Percentiles rank a stretch among this genome's conserved stretches.
Evolutionary conservation across 2,888 invertebrate genomes (phyloP).

Genomic region (Cylindroiulus punctatus): DNA sequence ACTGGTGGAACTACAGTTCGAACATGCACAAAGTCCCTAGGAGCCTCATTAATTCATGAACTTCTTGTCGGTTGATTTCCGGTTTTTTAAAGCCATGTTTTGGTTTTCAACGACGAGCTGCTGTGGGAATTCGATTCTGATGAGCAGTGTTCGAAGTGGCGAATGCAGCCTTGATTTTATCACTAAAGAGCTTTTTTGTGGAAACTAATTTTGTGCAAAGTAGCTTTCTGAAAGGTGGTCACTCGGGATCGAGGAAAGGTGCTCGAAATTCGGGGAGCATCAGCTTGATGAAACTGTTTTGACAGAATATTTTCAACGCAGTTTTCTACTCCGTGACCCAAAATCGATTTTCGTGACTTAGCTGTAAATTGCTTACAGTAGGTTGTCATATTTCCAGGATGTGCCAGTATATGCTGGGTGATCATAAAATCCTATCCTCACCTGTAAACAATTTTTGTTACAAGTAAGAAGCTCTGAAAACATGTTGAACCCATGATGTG

Average conservation of each 20-base stretch:
- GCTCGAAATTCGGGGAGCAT: not conserved
- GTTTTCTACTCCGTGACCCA: too few relatives aligned
- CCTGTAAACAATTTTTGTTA: too few relatives aligned
- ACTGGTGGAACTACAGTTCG: not conserved
- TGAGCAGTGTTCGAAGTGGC: not conserved
- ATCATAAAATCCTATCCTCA: too few relatives aligned
- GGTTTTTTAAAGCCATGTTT: not conserved
- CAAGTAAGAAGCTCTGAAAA: too few relatives aligned
- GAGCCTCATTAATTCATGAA: constrained; percentile 1
- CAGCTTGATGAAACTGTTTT: not conserved
- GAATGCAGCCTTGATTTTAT: not conserved
- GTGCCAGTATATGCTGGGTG: too few relatives aligned
- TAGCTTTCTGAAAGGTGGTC: too few relatives aligned
- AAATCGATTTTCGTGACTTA: too few relatives aligned
- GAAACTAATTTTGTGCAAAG: not conserved
- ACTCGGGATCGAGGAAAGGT: not conserved
- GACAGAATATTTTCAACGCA: too few relatives aligned
- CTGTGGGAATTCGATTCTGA: not conserved
- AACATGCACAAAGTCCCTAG: not conserved
- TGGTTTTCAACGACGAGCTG: not conserved
- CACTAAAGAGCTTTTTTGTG: not conserved
- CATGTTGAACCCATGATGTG: too few relatives aligned
- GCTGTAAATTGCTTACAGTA: too few relatives aligned
- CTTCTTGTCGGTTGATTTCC: constrained; percentile 6
- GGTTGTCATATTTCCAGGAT: too few relatives aligned